Evolutionary conservation across 2,113 vertebrate species (phyloP).

Genomic region (Glareola pratincola): DNA sequence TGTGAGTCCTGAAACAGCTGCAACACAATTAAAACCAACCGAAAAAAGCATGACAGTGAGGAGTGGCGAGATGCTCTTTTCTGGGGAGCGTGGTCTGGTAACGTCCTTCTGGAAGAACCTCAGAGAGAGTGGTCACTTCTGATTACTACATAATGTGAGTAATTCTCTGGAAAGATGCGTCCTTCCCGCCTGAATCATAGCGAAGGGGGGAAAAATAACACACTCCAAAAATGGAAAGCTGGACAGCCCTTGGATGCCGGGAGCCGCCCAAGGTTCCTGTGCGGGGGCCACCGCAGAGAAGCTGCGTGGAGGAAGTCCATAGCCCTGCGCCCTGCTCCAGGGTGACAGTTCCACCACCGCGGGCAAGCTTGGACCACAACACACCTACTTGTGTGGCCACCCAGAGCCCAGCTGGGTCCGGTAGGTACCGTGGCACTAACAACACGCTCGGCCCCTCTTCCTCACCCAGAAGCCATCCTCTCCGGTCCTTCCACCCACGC

Average conservation of each 20-base stretch:
- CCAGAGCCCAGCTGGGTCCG: neutral
- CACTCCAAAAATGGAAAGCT: constrained; percentile 7
- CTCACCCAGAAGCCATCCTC: neutral
- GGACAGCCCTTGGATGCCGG: neutral
- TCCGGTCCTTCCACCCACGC: neutral
- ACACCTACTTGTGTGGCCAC: neutral
- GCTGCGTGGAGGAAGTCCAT: neutral
- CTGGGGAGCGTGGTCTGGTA: constrained; percentile 35
- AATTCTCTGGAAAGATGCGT: constrained; percentile 55
- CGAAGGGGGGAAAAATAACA: constrained; percentile 47
- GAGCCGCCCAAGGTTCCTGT: constrained; percentile 25
- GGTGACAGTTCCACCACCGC: neutral
- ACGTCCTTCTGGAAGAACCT: constrained; percentile 45
- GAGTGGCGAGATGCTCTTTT: constrained; percentile 31
- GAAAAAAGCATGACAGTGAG: neutral
- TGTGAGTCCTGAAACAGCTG: neutral
- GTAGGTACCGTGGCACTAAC: neutral
- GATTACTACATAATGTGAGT: constrained; percentile 61
- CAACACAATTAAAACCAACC: neutral
- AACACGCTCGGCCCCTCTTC: neutral
- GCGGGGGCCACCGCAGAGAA: neutral
- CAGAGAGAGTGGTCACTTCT: constrained; percentile 60
- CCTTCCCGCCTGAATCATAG: constrained; percentile 48
- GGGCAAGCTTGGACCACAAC: neutral
- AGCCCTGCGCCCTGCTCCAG: neutral